Evolutionary conservation across 2,888 invertebrate genomes (phyloP).

Genomic region (Drosophila falleni): DNA sequence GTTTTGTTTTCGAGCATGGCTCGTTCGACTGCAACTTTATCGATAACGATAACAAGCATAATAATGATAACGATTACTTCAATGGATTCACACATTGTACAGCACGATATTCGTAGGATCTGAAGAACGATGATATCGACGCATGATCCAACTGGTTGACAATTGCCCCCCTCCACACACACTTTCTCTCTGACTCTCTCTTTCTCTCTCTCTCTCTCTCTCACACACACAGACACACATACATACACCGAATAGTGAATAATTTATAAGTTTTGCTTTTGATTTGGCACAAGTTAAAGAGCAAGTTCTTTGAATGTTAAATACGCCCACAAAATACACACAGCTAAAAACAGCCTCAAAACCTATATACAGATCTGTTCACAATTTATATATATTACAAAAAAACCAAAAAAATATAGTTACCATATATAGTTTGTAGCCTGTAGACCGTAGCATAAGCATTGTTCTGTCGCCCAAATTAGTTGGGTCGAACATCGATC

Average conservation of each 20-base stretch:
- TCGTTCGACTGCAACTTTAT: conserved; percentile 1
- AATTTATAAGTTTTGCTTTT: conserved; percentile 37
- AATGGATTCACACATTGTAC: conserved; percentile 30
- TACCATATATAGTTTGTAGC: conserved; percentile 39
- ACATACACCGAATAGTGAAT: background rate
- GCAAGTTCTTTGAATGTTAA: conserved; percentile 52
- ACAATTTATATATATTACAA: conserved; percentile 28
- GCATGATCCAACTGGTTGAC: conserved; percentile 50
- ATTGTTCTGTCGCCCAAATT: conserved; percentile 43
- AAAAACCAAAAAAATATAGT: conserved; percentile 15
- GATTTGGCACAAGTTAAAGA: conserved; percentile 48
- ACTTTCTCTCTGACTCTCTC: background rate
- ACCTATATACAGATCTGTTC: conserved; percentile 35
- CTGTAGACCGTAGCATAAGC: conserved; percentile 43
- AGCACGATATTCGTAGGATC: conserved; percentile 21
- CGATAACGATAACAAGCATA: conserved; percentile 7
- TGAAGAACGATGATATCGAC: conserved; percentile 13
- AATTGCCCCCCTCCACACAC: conserved; percentile 24
- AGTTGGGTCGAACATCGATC: conserved; percentile 40
- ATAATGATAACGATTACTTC: conserved; percentile 9
- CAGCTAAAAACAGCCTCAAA: conserved; percentile 23
- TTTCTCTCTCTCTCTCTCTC: background rate
- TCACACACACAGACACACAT: conserved; percentile 5
- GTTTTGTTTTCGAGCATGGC: conserved; percentile 6
- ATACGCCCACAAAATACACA: conserved; percentile 35